A percentile compares a stretch with the other conserved stretches of the same genome.
Conservation (phyloP, 2,113 vertebrate genomes). For the Hyaena hyaena region DNA sequence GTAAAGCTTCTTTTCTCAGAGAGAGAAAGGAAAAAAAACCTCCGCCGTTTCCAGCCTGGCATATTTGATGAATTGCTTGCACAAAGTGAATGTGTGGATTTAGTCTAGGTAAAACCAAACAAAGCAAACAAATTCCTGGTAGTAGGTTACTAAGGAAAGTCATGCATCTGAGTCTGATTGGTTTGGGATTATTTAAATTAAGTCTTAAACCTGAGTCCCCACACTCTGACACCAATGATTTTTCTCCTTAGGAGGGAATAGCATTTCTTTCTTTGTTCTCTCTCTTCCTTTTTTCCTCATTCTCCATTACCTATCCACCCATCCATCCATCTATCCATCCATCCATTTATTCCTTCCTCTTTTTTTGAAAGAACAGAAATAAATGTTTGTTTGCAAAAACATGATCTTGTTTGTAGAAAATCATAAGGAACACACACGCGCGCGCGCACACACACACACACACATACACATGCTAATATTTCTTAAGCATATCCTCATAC, state of each 20-base stretch:
- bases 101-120: slow-evolving; percentile 47
- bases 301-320: not conserved
- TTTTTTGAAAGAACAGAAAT: not conserved
- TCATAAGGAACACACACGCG: not conserved
- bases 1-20: slow-evolving; percentile 72
- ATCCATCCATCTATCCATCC: not conserved
- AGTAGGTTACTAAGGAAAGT: not conserved
- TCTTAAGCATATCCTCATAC: not conserved
- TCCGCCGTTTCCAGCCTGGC: slow-evolving; percentile 43
- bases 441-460: too few species aligned
- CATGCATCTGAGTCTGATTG: not conserved
- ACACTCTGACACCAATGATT: not conserved
- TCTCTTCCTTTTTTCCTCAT: not conserved
- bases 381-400: not conserved
- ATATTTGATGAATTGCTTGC: slow-evolving; percentile 58
- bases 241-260: not conserved
- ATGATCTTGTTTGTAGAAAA: not conserved
- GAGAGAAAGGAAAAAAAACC: not conserved
- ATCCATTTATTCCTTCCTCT: not conserved
- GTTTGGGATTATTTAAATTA: not conserved
- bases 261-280: not conserved
- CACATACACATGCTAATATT: not conserved
- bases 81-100: slow-evolving; percentile 40
- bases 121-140: slow-evolving; percentile 28
- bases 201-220: not conserved